Evolutionary conservation across 2,113 vertebrate species (phyloP).

Genomic region (Rhabdomys dilectus): DNA sequence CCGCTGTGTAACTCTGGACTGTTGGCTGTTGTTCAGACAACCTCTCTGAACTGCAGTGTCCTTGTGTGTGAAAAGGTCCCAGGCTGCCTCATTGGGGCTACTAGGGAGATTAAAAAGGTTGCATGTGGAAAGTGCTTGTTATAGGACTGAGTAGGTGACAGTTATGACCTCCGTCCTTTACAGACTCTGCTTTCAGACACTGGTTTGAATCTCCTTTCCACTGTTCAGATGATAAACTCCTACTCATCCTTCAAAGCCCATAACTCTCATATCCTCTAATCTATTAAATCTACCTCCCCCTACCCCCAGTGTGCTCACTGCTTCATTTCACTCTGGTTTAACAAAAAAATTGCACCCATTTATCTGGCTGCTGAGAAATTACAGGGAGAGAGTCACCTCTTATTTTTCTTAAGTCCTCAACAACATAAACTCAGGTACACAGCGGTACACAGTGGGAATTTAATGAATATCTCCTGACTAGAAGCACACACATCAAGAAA

Average conservation of each 20-base stretch:
- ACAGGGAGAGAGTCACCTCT: background rate
- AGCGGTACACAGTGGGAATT: conserved; percentile 1
- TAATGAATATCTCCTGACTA: background rate
- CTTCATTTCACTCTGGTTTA: conserved; percentile 36
- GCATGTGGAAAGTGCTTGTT: background rate
- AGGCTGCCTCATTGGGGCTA: background rate
- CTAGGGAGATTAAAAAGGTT: background rate
- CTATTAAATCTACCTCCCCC: background rate
- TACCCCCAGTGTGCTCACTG: background rate
- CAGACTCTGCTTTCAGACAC: background rate
- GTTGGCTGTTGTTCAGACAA: conserved; percentile 12
- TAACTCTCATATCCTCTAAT: background rate
- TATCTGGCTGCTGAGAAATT: background rate
- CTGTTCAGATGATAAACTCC: background rate
- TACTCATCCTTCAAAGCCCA: background rate
- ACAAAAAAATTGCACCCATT: background rate
- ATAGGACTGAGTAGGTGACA: background rate
- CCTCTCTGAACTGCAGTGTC: conserved; percentile 26
- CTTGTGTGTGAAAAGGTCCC: conserved; percentile 8
- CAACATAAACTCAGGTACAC: conserved; percentile 9
- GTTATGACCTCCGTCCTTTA: background rate
- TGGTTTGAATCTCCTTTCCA: background rate
- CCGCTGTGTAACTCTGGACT: conserved; percentile 14
- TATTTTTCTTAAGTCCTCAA: conserved; percentile 13
- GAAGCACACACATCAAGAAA: background rate